Evolutionary conservation across 2,113 vertebrate species (phyloP), one percentile per base, ranked within the genome.

Genomic region (Brienomyrus longianalis): DNA sequence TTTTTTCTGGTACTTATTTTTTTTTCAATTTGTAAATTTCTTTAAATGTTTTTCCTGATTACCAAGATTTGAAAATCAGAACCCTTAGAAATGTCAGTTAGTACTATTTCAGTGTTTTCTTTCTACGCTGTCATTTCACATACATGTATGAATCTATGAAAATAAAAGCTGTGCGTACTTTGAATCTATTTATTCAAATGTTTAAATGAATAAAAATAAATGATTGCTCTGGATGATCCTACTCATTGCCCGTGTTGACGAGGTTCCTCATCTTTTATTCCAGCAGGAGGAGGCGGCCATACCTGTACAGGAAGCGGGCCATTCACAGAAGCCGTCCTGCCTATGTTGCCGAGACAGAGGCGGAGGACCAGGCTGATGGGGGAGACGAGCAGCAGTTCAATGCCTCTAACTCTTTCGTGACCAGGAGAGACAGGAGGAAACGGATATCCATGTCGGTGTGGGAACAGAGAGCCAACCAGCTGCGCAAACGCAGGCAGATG

Each of bases 401-500:
- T 5, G 48, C 92, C 88, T 9, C 93, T 88, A 95, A 93, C 0
- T 87, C 94, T 88, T 96, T 96, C 59, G 83, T 90, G 83, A 94
- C 92, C 94, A 98, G 98, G 89, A 95, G 98, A 9, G 98, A 99
- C 88, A 96, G 98, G 47, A 95, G 98, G 54, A 96, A 98, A 90
- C 96, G 98, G 85, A 98, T 98, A 74, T 97, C 97, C 93, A 98
- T 98, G 98, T 99, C 98, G 0, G 98, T 99, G 90, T 99, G 98
- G 98, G 98, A 99, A 93, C 98, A 99, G 95, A 96, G 98, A 66
- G 98, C 98, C 86, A 99, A 98, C 94, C 98, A 98, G 94, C 95
- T 99, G 88, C 96, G 98, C 88, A 96, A 97, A 87, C 97, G 98
- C 39, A 97, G 98, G 90, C 97, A 99, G 94, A 97, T 97, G 96